phyloP scores from a whole-genome alignment of 2,797 vertebrate genomes.

The Selene dorsalis region DNA sequence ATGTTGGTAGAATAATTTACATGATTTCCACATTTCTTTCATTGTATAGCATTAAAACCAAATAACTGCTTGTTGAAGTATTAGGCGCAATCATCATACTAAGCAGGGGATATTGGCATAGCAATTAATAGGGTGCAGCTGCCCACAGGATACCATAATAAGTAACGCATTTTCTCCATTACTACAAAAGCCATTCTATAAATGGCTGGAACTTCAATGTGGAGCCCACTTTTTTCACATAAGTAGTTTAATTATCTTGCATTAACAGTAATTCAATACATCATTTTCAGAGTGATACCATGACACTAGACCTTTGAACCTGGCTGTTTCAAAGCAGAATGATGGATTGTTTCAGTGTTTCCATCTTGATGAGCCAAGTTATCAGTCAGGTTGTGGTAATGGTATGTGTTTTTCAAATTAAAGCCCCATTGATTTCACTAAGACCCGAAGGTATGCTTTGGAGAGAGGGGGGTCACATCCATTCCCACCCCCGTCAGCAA shows the following conservation, averaged over 20 bases:
- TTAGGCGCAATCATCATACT: slow-evolving; percentile 26
- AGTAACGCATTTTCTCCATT: background rate
- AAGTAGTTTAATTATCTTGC: slow-evolving; percentile 10
- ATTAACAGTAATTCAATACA: background rate
- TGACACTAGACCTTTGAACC: background rate
- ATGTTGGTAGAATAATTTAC: slow-evolving; percentile 37
- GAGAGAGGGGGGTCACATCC: background rate
- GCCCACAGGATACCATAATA: slow-evolving; percentile 4
- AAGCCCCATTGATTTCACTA: background rate
- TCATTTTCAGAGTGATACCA: background rate
- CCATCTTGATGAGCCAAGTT: background rate
- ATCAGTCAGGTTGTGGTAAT: background rate
- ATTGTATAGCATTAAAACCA: slow-evolving; percentile 34
- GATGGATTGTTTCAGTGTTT: background rate
- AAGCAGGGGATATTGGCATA: slow-evolving; percentile 9
- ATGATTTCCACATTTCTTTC: slow-evolving; percentile 46
- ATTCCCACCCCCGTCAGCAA: background rate
- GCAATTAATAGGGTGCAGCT: slow-evolving; percentile 32
- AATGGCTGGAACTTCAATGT: slow-evolving; percentile 17
- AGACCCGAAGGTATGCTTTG: background rate
- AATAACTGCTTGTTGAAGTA: slow-evolving; percentile 46
- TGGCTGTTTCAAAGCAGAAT: background rate
- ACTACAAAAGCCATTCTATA: background rate
- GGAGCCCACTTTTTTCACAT: slow-evolving; percentile 11
- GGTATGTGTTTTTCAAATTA: background rate